Evolutionary conservation across 1,140 invertebrate species (phyloP).

Genomic region (Tetramorium parvispinum): DNA sequence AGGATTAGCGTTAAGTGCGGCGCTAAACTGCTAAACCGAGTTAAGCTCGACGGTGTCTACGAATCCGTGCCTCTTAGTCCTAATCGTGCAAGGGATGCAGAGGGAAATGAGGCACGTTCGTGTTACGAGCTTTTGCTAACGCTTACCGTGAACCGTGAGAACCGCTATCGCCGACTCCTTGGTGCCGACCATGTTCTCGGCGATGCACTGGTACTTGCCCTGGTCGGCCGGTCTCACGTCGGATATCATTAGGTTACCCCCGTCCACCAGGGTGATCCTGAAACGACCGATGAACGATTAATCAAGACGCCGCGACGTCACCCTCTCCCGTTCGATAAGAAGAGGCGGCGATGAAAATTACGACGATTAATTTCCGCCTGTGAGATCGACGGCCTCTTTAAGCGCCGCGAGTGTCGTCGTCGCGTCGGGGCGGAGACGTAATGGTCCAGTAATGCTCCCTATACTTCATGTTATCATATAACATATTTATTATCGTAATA

Average conservation of each 20-base stretch:
- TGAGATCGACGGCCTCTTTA: constrained; percentile 27
- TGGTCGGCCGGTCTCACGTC: constrained; percentile 93
- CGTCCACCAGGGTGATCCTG: constrained; percentile 92
- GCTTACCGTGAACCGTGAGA: constrained; percentile 93
- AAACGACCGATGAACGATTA: constrained; percentile 69
- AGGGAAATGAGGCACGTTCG: neutral
- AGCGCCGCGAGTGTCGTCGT: neutral
- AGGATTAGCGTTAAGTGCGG: constrained; percentile 15
- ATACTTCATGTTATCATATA: neutral
- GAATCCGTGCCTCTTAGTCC: neutral
- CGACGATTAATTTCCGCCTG: constrained; percentile 58
- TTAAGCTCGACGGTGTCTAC: constrained; percentile 9
- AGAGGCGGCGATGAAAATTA: constrained; percentile 43
- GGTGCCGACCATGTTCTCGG: constrained; percentile 94
- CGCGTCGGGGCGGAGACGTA: neutral
- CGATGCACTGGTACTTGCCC: constrained; percentile 94
- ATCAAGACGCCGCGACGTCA: constrained; percentile 48
- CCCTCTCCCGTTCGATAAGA: constrained; percentile 38
- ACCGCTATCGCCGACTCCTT: constrained; percentile 91
- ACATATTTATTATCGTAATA: constrained; percentile 27
- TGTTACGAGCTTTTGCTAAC: neutral
- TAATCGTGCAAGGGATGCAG: neutral
- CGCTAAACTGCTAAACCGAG: constrained; percentile 1
- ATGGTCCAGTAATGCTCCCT: neutral
- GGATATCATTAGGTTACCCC: constrained; percentile 93